These are phyloP conservation scores for Dryobates pubescens DNA, from an alignment of 2,797 vertebrate genomes.

Conservation along the genomic window DNA sequence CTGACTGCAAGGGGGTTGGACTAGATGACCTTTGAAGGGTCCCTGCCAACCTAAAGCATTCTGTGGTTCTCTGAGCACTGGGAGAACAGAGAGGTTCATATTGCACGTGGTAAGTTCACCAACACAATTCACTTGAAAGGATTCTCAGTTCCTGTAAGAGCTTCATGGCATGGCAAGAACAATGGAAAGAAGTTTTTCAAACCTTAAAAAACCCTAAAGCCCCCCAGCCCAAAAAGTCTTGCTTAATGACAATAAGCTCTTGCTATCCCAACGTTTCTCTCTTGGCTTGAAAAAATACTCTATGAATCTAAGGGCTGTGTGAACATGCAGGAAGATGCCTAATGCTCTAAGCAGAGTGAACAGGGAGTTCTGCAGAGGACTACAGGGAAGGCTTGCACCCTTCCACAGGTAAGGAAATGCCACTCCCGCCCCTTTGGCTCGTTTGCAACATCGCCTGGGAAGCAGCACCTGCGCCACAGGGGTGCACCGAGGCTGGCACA, in stretches of 20 bases:
- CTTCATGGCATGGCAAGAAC: background rate
- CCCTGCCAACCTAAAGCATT: too few relatives aligned
- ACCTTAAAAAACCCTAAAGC: background rate
- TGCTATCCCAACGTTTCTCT: conserved; percentile 17
- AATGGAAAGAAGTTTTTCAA: background rate
- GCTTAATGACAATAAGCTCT: background rate
- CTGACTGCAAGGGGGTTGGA: too few relatives aligned
- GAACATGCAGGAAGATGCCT: conserved; percentile 4
- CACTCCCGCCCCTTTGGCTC: conserved; percentile 51
- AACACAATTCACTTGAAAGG: background rate
- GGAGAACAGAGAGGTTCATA: conserved; percentile 5
- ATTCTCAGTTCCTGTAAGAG: background rate
- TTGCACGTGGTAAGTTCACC: conserved; percentile 13
- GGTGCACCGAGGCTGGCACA: background rate
- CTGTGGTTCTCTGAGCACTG: background rate
- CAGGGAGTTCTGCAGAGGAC: conserved; percentile 31
- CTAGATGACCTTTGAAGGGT: too few relatives aligned
- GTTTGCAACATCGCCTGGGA: conserved; percentile 3
- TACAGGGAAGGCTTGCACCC: conserved; percentile 52
- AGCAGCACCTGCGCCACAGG: background rate
- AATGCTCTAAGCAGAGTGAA: conserved; percentile 37
- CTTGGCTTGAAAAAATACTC: conserved; percentile 7
- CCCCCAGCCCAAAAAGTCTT: background rate
- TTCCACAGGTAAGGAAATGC: conserved; percentile 60
- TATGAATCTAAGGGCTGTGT: background rate